A percentile compares a stretch with the other conserved stretches of the same genome.
phyloP scores from a whole-genome alignment of 2,113 vertebrate species.

The Cyrtonyx montezumae region DNA sequence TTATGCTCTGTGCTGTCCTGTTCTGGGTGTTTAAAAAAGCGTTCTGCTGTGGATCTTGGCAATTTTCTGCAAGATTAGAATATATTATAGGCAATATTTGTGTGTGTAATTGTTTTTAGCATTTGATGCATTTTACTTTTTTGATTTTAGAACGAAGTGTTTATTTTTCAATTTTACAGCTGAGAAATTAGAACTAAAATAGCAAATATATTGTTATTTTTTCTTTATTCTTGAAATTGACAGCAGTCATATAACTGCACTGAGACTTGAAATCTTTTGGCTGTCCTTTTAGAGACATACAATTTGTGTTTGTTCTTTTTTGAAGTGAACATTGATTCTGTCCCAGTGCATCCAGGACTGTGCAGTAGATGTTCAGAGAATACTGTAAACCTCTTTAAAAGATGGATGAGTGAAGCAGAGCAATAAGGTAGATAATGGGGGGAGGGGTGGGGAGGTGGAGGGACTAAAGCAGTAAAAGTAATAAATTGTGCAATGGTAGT shows the following conservation, averaged over 20 bases:
- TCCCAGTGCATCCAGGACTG: neutral
- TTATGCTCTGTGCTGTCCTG: neutral
- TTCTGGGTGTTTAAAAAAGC: neutral
- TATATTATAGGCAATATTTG: neutral
- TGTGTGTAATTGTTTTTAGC: neutral
- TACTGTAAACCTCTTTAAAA: neutral
- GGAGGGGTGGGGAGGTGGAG: too few relatives aligned
- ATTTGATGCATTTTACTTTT: neutral
- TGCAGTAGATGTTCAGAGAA: neutral
- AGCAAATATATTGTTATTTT: neutral
- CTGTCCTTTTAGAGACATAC: neutral
- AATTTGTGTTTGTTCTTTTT: neutral
- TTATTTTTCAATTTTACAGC: neutral
- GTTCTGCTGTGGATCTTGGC: neutral
- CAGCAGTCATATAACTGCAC: neutral
- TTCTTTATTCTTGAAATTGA: neutral
- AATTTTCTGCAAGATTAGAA: neutral
- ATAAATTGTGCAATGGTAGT: neutral
- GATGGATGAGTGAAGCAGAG: neutral
- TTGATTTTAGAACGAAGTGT: neutral
- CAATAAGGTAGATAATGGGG: neutral
- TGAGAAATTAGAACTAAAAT: neutral
- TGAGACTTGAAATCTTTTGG: neutral
- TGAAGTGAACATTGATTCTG: neutral
- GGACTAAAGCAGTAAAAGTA: neutral